These are phyloP conservation scores for Poecilobothrus nobilitatus DNA, from an alignment of 2,888 invertebrate genomes.

Conservation along the genomic window DNA sequence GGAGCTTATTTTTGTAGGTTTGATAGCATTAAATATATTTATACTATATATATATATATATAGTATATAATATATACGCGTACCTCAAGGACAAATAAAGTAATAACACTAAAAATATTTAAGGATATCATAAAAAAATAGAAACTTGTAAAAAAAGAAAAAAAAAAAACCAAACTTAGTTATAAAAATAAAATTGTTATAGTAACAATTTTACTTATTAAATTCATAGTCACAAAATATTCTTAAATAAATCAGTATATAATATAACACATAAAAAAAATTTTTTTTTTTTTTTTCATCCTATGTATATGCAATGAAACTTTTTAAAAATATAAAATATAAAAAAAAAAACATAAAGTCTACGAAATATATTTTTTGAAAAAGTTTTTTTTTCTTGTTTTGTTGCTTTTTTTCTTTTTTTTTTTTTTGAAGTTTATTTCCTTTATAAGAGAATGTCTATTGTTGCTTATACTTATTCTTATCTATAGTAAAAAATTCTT, in stretches of 20 bases:
- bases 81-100: conserved; percentile 1
- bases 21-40: too few species aligned
- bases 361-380: not conserved
- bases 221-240: not conserved
- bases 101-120: not conserved
- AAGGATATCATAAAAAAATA: not conserved
- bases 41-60: not conserved
- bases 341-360: not conserved
- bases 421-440: too few species aligned
- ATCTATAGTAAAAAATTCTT: not conserved
- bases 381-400: not conserved
- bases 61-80: not conserved
- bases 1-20: too few species aligned
- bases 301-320: not conserved
- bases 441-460: too few species aligned
- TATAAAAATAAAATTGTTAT: not conserved
- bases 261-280: too few species aligned
- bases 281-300: too few species aligned
- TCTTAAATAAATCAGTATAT: not conserved
- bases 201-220: not conserved
- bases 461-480: not conserved
- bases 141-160: not conserved
- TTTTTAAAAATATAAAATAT: too few species aligned
- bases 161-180: not conserved
- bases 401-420: too few species aligned